phyloP scores from a whole-genome alignment of 1,140 invertebrate genomes.

The Zeugodacus cucurbitae region DNA sequence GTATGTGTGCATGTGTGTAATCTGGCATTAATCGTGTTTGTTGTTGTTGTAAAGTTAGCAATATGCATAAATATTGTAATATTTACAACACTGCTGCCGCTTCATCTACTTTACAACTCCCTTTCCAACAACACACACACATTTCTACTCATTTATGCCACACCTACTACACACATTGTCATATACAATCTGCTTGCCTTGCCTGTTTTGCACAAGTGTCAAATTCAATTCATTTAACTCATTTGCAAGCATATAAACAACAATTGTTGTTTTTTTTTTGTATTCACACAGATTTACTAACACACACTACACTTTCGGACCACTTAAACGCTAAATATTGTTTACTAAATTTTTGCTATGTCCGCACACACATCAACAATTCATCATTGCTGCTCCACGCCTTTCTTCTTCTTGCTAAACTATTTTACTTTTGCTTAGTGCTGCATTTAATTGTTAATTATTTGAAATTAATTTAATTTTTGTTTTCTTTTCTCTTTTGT shows the following conservation, averaged over 20 bases:
- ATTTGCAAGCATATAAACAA: neutral
- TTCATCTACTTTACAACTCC: neutral
- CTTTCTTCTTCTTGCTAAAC: neutral
- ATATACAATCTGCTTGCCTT: neutral
- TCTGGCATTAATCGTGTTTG: neutral
- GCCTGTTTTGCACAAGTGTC: neutral
- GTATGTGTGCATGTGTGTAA: neutral
- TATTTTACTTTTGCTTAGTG: neutral
- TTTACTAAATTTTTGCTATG: conserved; percentile 19
- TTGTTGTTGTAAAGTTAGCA: neutral
- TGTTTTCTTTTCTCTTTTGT: neutral
- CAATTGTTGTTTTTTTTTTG: neutral
- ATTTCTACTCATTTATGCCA: neutral
- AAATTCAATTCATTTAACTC: neutral
- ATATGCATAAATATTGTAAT: neutral
- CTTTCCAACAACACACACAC: neutral
- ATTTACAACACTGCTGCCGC: neutral
- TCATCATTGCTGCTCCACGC: neutral
- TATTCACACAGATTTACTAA: neutral
- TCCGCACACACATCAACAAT: too few species aligned
- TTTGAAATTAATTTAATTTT: neutral
- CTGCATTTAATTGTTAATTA: neutral
- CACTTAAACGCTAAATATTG: neutral
- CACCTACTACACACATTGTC: neutral
- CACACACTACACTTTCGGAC: neutral